Evolutionary conservation across 2,797 vertebrate species (phyloP).

Genomic region (Channallabes apus): DNA sequence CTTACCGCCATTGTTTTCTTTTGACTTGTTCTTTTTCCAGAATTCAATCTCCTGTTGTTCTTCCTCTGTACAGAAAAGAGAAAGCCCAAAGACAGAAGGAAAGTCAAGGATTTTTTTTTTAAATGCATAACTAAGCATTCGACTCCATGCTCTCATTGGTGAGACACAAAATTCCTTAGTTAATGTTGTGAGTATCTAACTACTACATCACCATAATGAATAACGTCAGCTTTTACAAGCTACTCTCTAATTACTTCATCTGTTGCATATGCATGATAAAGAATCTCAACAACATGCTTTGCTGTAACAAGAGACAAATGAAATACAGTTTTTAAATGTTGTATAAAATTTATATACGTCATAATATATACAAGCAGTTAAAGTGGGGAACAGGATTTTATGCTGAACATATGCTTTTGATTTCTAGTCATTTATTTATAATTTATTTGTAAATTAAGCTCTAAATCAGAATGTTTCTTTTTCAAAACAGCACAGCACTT

Average conservation of each 20-base stretch:
- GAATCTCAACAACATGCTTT: background rate
- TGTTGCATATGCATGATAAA: background rate
- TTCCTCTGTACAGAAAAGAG: conserved; percentile 78
- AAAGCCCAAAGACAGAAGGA: conserved; percentile 16
- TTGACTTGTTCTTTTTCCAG: conserved; percentile 93
- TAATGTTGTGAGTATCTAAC: background rate
- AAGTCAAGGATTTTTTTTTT: background rate
- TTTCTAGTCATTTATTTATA: background rate
- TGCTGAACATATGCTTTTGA: background rate
- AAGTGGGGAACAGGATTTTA: background rate
- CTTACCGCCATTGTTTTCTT: conserved; percentile 87
- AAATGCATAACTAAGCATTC: background rate
- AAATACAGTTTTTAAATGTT: background rate
- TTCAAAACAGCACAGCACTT: background rate
- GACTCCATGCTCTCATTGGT: background rate
- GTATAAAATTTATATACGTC: too few relatives aligned
- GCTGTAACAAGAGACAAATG: background rate
- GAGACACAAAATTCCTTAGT: background rate
- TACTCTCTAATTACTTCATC: conserved; percentile 4
- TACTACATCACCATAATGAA: background rate
- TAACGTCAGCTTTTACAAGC: background rate
- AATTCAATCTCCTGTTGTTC: conserved; percentile 89
- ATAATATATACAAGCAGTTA: background rate
- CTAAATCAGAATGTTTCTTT: background rate
- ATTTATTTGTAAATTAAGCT: background rate